These are phyloP conservation scores for Napeogenes sylphis DNA, from an alignment of 2,888 invertebrate genomes.

Conservation along the genomic window DNA sequence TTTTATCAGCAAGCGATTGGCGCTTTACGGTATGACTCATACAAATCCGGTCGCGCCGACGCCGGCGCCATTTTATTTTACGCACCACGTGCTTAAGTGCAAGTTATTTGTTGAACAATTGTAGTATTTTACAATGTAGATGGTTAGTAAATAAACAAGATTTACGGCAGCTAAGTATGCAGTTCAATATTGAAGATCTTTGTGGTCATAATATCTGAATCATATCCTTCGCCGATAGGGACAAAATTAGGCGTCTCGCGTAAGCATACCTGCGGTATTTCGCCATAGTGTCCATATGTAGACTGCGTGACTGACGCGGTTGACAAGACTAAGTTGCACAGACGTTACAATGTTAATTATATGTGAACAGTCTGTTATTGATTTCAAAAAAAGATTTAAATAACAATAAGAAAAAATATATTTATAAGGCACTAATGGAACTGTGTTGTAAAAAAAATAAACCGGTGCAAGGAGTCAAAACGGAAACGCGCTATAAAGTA, in stretches of 20 bases:
- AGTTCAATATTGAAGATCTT: not conserved
- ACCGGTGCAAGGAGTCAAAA: slow-evolving; percentile 20
- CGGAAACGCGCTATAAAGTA: slow-evolving; percentile 45
- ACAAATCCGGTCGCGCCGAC: slow-evolving; percentile 31
- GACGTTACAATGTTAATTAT: slow-evolving; percentile 9
- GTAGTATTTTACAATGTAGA: slow-evolving; percentile 9
- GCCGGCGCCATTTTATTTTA: slow-evolving; percentile 66
- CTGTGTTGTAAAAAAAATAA: slow-evolving; percentile 22
- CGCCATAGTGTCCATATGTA: slow-evolving; percentile 57
- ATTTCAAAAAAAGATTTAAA: not conserved
- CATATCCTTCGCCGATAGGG: slow-evolving; percentile 1
- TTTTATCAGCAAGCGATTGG: slow-evolving; percentile 39
- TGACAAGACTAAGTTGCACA: slow-evolving; percentile 17
- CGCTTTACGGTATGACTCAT: slow-evolving; percentile 39
- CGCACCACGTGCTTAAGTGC: slow-evolving; percentile 63
- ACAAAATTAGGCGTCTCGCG: slow-evolving; percentile 9
- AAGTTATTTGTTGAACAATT: slow-evolving; percentile 24
- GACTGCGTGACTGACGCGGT: slow-evolving; percentile 24
- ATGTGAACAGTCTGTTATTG: slow-evolving; percentile 2
- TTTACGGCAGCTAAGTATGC: not conserved
- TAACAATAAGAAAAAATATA: slow-evolving; percentile 6
- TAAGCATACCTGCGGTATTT: slow-evolving; percentile 62
- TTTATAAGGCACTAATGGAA: slow-evolving; percentile 15
- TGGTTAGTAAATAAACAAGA: slow-evolving; percentile 9
- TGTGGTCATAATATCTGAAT: not conserved